Base-by-base conservation (phyloP, 1,140 invertebrate species). In the Penaeus vannamei region DNA sequence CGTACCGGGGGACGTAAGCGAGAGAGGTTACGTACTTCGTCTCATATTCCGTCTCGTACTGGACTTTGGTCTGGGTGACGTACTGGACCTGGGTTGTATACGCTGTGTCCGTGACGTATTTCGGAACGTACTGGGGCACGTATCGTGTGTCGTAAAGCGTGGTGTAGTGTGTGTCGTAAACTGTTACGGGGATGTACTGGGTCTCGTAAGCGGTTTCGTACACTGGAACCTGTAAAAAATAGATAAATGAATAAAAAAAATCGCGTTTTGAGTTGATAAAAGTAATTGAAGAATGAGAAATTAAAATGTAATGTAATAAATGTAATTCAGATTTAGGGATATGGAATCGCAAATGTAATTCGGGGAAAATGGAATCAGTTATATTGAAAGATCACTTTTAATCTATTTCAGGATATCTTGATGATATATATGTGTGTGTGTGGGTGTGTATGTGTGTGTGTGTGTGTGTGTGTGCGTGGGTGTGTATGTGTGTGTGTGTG, bases 191-290 rank as follows among this genome's bases (percentile, higher is more conserved):
- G 19, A 83, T 42, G 22, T 32, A 20, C 60, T 83, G 53, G n/a
- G 59, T 61, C 60, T 83, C 64, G 81, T 61, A 83, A 12, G 61
- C 81, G 10, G 59, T 83, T 26, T 83, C 29, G 26, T 26, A 61
- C 0, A 83, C 81, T 19, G 81, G 81, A 10, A 83, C 81, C 81
- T 83, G 60, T n/a, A 10, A 22, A 2, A 19, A n/a, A 19, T 23
- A 17, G 2, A 1, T 60, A 8, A 2, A 17, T 17, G 22, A n/a
- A 60, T 23, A 23, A n/a, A 1, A 20, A 7, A 1, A n/a, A 1
- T 82, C 22, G 7, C 5, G 22, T n/a, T 7, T 53, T 46, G 4
- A 81, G 19, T 66, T 66, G 64, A 66, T 22, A 66, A 26, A 66
- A 26, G 29, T 22, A 66, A 26, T n/a, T 22, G 29, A 26, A 66